These are phyloP conservation scores for Latrodectus hesperus DNA, from an alignment of 2,888 invertebrate genomes.

Conservation along the genomic window DNA sequence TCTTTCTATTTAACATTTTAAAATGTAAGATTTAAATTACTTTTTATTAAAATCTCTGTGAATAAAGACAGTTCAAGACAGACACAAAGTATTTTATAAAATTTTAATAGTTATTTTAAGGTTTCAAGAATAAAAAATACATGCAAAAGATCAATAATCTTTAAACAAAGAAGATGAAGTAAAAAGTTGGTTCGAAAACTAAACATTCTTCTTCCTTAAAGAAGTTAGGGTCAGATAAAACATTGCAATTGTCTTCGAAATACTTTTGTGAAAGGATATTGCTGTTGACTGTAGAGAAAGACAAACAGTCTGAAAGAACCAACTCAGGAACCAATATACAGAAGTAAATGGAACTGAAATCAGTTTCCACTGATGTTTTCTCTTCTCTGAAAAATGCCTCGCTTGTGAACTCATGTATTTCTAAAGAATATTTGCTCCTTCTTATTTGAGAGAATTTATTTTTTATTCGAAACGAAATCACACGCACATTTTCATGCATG, in stretches of 20 bases:
- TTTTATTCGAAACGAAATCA: slow-evolving; percentile 24
- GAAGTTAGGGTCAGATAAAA: slow-evolving; percentile 64
- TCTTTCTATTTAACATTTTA: too few relatives aligned
- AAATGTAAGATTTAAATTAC: too few relatives aligned
- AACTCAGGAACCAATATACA: slow-evolving; percentile 64
- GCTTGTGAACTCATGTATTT: slow-evolving; percentile 34
- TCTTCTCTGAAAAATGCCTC: slow-evolving; percentile 26
- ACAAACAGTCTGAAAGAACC: slow-evolving; percentile 63
- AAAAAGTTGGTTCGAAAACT: slow-evolving; percentile 23
- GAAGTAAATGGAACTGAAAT: slow-evolving; percentile 67
- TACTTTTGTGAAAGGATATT: slow-evolving; percentile 63
- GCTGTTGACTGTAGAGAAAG: slow-evolving; percentile 68
- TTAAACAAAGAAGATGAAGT: slow-evolving; percentile 48
- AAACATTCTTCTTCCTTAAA: slow-evolving; percentile 50
- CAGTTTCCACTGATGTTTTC: slow-evolving; percentile 66
- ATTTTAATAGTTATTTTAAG: background rate
- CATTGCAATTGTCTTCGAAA: slow-evolving; percentile 64
- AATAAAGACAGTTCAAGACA: background rate
- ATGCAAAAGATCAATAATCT: slow-evolving; percentile 51
- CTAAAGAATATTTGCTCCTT: slow-evolving; percentile 11
- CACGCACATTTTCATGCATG: slow-evolving; percentile 7
- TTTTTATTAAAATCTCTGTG: too few relatives aligned
- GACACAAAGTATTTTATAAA: background rate
- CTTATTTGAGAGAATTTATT: slow-evolving; percentile 29
- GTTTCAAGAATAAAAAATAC: background rate